Evolutionary conservation across 2,113 vertebrate genomes (phyloP).

Genomic region (Crotalus viridis): DNA sequence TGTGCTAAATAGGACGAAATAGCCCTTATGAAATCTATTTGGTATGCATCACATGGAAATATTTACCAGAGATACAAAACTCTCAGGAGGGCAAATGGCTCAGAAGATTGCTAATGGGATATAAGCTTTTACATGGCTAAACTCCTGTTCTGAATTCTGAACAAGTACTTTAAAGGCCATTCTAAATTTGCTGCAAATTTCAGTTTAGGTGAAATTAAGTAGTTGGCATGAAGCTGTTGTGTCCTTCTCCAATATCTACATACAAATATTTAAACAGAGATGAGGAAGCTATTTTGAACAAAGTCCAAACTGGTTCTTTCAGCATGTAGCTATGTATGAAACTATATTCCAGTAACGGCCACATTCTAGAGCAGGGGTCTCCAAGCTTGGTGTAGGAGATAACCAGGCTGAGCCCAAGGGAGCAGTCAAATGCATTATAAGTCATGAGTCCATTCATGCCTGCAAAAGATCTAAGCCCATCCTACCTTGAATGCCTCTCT

Average conservation of each 20-base stretch:
- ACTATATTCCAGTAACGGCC: not conserved
- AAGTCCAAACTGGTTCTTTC: not conserved
- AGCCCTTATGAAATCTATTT: conserved; percentile 52
- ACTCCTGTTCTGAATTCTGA: conserved; percentile 49
- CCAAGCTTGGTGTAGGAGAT: not conserved
- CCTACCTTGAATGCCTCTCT: not conserved
- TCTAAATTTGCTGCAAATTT: conserved; percentile 11
- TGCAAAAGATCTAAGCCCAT: not conserved
- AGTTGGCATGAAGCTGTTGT: not conserved
- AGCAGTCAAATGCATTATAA: not conserved
- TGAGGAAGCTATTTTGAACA: not conserved
- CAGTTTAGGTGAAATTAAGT: not conserved
- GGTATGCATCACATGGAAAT: conserved; percentile 42
- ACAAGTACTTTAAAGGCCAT: not conserved
- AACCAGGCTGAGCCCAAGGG: not conserved
- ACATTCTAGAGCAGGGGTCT: not conserved
- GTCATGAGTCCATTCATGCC: not conserved
- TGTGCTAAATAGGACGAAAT: conserved; percentile 46
- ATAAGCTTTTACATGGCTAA: conserved; percentile 34
- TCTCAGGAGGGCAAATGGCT: conserved; percentile 49
- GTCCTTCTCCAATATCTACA: not conserved
- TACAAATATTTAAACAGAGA: not conserved
- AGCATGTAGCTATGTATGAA: not conserved
- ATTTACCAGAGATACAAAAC: conserved; percentile 35
- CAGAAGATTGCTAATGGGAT: conserved; percentile 50